These are phyloP conservation scores for Toxotes lorentzi DNA, from an alignment of 2,797 vertebrate genomes.

Conservation along the genomic window DNA sequence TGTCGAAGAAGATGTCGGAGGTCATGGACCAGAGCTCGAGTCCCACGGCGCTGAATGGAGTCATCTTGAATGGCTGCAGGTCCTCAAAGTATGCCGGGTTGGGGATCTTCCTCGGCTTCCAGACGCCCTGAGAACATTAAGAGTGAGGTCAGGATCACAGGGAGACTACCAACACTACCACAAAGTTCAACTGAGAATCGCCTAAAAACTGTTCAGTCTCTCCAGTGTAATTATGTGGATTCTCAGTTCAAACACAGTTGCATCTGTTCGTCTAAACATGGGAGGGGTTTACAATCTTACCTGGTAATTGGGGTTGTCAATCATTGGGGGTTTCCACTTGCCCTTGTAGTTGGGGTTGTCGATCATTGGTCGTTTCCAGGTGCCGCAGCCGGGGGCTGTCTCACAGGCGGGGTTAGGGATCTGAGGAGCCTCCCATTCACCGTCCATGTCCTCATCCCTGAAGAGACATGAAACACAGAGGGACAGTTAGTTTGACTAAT, in stretches of 20 bases:
- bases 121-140: slow-evolving; percentile 88
- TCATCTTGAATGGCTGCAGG: slow-evolving; percentile 96
- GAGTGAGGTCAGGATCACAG: background rate
- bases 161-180: no score
- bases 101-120: slow-evolving; percentile 96
- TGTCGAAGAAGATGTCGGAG: slow-evolving; percentile 98
- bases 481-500: background rate
- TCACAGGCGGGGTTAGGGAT: slow-evolving; percentile 95
- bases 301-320: slow-evolving; percentile 99
- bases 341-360: slow-evolving; percentile 98
- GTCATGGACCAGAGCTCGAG: slow-evolving; percentile 99
- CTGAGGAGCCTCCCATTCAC: slow-evolving; percentile 99
- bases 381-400: slow-evolving; percentile 92
- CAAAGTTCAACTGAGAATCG: background rate
- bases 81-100: slow-evolving; percentile 98
- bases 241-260: no score
- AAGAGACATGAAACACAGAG: background rate
- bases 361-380: slow-evolving; percentile 93
- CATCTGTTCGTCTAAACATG: background rate
- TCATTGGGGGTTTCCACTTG: slow-evolving; percentile 98
- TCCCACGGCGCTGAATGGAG: slow-evolving; percentile 92
- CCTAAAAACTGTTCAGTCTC: background rate
- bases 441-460: slow-evolving; percentile 99
- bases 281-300: slow-evolving; percentile 66
- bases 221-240: no score